Evolutionary conservation across 2,797 vertebrate genomes (phyloP).

Genomic region (Periophthalmus magnuspinnatus): DNA sequence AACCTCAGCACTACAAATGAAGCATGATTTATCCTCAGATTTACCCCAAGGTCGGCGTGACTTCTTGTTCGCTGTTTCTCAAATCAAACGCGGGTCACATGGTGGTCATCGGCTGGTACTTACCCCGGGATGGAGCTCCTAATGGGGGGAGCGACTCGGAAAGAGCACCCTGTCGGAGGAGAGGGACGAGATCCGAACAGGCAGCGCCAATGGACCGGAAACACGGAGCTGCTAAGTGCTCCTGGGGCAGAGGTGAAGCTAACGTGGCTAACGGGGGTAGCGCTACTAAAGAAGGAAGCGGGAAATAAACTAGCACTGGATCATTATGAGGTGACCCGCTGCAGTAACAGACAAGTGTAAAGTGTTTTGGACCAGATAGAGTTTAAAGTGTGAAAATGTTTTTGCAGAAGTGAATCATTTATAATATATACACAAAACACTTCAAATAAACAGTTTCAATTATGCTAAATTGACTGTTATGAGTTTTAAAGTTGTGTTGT

Average conservation of each 20-base stretch:
- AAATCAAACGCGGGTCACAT: constrained; percentile 49
- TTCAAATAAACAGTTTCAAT: no score
- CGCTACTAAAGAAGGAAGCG: constrained; percentile 16
- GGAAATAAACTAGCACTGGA: background rate
- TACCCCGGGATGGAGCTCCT: constrained; percentile 62
- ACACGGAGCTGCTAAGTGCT: constrained; percentile 42
- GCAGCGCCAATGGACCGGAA: constrained; percentile 21
- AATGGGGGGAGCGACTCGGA: constrained; percentile 49
- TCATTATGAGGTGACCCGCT: background rate
- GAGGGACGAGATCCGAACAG: constrained; percentile 52
- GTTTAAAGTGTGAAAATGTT: background rate
- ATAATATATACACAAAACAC: background rate
- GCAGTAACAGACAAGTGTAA: background rate
- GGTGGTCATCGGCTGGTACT: constrained; percentile 48
- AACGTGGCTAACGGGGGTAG: constrained; percentile 37
- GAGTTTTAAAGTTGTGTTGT: no score
- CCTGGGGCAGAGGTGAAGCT: constrained; percentile 43
- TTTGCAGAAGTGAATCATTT: background rate
- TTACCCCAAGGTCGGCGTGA: constrained; percentile 37
- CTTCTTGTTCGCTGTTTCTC: constrained; percentile 51
- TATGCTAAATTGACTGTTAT: no score
- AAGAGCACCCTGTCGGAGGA: background rate
- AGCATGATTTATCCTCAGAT: background rate
- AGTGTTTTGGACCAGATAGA: background rate
- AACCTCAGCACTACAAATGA: background rate